Base-by-base conservation (phyloP, 2,797 vertebrate genomes). In the Alcedo quadribrachys region DNA sequence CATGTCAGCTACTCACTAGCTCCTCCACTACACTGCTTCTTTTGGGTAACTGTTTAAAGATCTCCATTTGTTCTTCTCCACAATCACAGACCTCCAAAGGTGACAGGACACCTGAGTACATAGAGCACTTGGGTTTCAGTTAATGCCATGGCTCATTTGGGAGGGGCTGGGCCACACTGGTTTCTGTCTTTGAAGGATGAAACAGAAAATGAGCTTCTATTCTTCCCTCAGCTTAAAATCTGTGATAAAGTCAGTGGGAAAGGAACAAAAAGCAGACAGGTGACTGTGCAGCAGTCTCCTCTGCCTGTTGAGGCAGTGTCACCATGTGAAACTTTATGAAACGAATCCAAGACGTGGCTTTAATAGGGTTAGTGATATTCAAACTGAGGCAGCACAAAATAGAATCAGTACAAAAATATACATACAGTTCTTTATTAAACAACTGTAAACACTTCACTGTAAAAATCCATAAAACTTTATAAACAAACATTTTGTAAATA, bases 391-490 rank as follows among this genome's bases (percentile, higher is more conserved):
- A 97, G 71, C 95, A 97, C 97, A 97, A 95, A 97, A 98, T 91
- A 92, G 95, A 97, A 93, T 97, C 97, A 96, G 96, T 98, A 98
- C 97, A 97, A 98, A 97, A 98, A 98, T 98, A 98, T 98, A 98
- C 98, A 99, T 98, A 98, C 98, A 98, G 98, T 98, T 98, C 96
- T 99, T 99, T 99, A 99, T 98, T 98, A 98, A 98, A 99, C 98
- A 98, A 98, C 97, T 98, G 98, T 99, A 98, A 99, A 99, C 98
- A 99, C 98, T 98, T 98, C 98, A 98, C 98, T 98, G 98, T 99
- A 98, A 98, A 98, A 98, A 98, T 98, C 98, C 97, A 97, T 98
- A 98, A 98, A 98, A 98, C 98, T 98, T 98, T 98, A 98, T 98
- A 98, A 98, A 98, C 98, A 98, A 98, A 98, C 97, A 97, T 98